Evolutionary conservation across 2,797 vertebrate genomes (phyloP).

Genomic region (Hozukius guyotensis): DNA sequence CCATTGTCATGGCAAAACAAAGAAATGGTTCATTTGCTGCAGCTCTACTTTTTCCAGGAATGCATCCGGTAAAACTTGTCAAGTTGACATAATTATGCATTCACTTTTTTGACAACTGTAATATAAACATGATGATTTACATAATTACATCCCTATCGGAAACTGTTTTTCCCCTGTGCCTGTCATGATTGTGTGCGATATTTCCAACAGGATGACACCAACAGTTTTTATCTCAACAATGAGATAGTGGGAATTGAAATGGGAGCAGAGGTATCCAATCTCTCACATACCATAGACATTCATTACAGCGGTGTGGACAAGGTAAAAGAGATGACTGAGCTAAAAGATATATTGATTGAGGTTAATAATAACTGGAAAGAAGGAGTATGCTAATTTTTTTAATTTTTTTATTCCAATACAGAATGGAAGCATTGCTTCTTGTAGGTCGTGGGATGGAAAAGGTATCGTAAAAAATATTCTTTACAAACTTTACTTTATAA

Average conservation of each 20-base stretch:
- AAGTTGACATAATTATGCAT: accelerated
- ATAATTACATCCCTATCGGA: not conserved
- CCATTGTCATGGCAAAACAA: not conserved
- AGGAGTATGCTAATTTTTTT: not conserved
- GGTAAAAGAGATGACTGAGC: conserved; percentile 29
- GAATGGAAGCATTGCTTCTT: conserved; percentile 11
- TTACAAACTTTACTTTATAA: not conserved
- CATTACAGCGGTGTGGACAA: not conserved
- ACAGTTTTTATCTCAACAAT: conserved; percentile 11
- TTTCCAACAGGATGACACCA: conserved; percentile 13
- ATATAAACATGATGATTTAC: not conserved
- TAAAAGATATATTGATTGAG: not conserved
- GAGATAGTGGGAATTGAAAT: conserved; percentile 52
- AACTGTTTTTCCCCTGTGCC: not conserved
- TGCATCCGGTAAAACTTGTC: conserved; percentile 12
- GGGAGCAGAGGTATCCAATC: conserved; percentile 49
- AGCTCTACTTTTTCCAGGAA: conserved; percentile 34
- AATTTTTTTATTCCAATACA: not conserved
- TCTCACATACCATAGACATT: conserved; percentile 46
- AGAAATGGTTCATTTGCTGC: conserved; percentile 18
- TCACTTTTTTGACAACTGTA: not conserved
- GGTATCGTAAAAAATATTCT: not conserved
- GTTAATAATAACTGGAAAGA: not conserved
- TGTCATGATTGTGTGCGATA: not conserved
- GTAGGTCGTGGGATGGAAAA: conserved; percentile 62